A percentile compares a stretch with the other conserved stretches of the same genome.
phyloP scores from a whole-genome alignment of 1,140 invertebrate species.

The Meloidogyne floridensis region DNA sequence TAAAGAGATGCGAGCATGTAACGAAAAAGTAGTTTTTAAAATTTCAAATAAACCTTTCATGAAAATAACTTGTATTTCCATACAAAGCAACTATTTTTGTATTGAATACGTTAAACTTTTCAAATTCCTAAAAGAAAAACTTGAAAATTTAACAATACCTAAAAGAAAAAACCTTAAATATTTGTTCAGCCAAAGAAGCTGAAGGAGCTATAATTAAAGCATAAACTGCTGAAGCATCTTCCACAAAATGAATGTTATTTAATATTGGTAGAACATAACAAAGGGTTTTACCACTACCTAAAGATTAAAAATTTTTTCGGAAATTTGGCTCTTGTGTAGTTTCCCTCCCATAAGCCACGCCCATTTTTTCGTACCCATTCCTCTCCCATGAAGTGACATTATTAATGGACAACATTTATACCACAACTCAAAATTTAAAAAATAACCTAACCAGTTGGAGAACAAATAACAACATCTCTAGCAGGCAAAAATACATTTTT shows the following conservation, averaged over 20 bases:
- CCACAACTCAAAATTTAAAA: neutral
- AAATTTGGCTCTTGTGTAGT: no score
- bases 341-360: no score
- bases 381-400: no score
- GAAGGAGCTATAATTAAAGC: slow-evolving; percentile 49
- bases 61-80: slow-evolving; percentile 32
- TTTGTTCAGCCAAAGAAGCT: slow-evolving; percentile 40
- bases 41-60: slow-evolving; percentile 29
- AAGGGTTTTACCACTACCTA: slow-evolving; percentile 53
- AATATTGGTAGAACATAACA: slow-evolving; percentile 52
- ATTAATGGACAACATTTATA: no score
- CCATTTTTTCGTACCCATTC: no score
- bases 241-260: slow-evolving; percentile 34
- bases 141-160: slow-evolving; percentile 12
- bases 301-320: neutral
- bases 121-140: slow-evolving; percentile 43
- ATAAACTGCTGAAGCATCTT: slow-evolving; percentile 34
- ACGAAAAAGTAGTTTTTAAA: no score
- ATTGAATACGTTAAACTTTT: slow-evolving; percentile 37
- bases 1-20: no score
- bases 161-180: slow-evolving; percentile 37
- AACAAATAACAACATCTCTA: slow-evolving; percentile 51
- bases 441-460: slow-evolving; percentile 34
- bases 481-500: slow-evolving; percentile 34
- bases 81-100: slow-evolving; percentile 42